phyloP scores from a whole-genome alignment of 2,113 vertebrate species.

The Scatophagus argus region DNA sequence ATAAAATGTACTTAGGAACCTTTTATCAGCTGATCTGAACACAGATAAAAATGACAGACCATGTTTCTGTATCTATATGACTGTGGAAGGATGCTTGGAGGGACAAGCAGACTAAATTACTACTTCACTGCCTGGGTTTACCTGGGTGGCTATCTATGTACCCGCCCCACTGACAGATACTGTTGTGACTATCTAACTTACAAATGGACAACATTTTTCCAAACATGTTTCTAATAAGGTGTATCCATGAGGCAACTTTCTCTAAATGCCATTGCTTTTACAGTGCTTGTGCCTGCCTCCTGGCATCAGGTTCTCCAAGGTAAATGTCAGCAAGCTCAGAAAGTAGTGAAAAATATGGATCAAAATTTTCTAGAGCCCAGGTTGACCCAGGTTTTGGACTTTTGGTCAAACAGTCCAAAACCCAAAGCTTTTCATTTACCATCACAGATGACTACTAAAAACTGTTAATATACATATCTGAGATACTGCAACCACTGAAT shows the following conservation, averaged over 20 bases:
- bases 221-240: no score
- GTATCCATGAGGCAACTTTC: neutral
- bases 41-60: neutral
- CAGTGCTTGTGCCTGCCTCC: neutral
- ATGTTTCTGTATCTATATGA: neutral
- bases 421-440: neutral
- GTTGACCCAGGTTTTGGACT: neutral
- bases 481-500: neutral
- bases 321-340: neutral
- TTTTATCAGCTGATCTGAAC: neutral
- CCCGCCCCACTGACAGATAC: neutral
- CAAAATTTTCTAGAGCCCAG: neutral
- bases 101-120: neutral
- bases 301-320: neutral
- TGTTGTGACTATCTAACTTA: neutral
- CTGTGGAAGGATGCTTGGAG: neutral
- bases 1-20: conserved; percentile 8
- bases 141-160: neutral
- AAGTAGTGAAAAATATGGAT: neutral
- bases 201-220: no score
- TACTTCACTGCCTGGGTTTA: neutral
- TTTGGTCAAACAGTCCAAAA: neutral
- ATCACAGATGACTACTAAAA: neutral
- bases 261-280: neutral
- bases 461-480: neutral